Conservation (phyloP, 2,888 invertebrate genomes). For the Orchesellides sinensis region DNA sequence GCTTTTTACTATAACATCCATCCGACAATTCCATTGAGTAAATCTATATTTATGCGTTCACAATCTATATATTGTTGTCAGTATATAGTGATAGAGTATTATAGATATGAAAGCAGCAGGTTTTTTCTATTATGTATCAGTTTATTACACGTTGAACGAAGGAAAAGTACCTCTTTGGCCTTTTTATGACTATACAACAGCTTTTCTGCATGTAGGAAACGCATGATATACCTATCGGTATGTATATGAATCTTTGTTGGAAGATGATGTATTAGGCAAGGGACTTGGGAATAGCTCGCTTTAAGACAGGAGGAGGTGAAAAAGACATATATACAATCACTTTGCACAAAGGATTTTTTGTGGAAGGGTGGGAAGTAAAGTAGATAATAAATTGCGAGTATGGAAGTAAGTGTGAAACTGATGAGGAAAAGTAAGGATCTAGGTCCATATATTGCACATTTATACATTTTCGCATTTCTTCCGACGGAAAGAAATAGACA, state of each 20-base stretch:
- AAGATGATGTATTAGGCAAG: constrained; percentile 43
- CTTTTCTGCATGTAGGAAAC: background rate
- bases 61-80: background rate
- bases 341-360: too few species aligned
- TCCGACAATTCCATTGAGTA: background rate
- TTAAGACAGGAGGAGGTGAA: constrained; percentile 29
- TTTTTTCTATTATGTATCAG: constrained; percentile 26
- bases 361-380: too few species aligned
- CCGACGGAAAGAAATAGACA: constrained; percentile 34
- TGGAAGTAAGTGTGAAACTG: constrained; percentile 27
- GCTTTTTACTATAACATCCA: background rate
- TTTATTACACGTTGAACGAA: constrained; percentile 3
- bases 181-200: background rate
- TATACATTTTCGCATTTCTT: constrained; percentile 20
- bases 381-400: constrained; percentile 40
- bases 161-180: background rate
- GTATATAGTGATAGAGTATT: background rate
- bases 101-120: constrained; percentile 2
- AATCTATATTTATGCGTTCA: background rate
- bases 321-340: background rate
- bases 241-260: background rate
- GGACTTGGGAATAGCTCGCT: constrained; percentile 40
- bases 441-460: constrained; percentile 10
- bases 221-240: background rate
- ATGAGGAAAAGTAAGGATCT: constrained; percentile 28